These are phyloP conservation scores for Imbricaverruca yamaguchii DNA, from an alignment of 2,888 invertebrate genomes.

Conservation along the genomic window DNA sequence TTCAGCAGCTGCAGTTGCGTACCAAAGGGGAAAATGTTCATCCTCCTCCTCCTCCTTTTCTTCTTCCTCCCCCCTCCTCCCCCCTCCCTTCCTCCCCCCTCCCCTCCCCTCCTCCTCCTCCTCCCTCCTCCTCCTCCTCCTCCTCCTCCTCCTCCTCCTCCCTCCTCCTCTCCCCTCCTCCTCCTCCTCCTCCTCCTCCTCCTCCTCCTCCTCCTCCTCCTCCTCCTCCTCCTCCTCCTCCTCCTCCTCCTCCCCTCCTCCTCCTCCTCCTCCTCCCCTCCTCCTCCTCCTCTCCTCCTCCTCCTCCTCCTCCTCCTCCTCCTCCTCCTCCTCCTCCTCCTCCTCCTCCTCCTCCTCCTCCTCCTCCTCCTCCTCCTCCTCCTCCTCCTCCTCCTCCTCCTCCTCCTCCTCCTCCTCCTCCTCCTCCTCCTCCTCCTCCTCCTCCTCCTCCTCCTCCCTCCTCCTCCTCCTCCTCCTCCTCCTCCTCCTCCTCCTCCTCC, in stretches of 20 bases:
- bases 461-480: background rate
- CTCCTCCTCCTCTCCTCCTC: background rate
- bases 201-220: too few relatives aligned
- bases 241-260: background rate
- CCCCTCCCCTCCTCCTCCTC: too few relatives aligned
- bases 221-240: too few relatives aligned
- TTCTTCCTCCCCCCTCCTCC: too few relatives aligned
- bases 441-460: background rate
- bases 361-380: background rate
- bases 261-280: background rate
- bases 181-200: too few relatives aligned
- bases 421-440: background rate
- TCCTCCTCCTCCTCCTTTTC: too few relatives aligned
- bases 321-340: background rate
- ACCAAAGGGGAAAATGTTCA: too few relatives aligned
- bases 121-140: too few relatives aligned
- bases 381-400: background rate
- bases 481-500: slow-evolving; percentile 18
- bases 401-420: background rate
- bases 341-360: background rate
- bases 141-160: too few relatives aligned
- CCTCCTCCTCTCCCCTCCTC: too few relatives aligned
- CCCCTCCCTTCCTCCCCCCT: too few relatives aligned
- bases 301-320: background rate
- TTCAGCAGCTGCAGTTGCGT: too few relatives aligned